These are phyloP conservation scores for Gouania willdenowi DNA, from an alignment of 2,797 vertebrate species.

Conservation along the genomic window DNA sequence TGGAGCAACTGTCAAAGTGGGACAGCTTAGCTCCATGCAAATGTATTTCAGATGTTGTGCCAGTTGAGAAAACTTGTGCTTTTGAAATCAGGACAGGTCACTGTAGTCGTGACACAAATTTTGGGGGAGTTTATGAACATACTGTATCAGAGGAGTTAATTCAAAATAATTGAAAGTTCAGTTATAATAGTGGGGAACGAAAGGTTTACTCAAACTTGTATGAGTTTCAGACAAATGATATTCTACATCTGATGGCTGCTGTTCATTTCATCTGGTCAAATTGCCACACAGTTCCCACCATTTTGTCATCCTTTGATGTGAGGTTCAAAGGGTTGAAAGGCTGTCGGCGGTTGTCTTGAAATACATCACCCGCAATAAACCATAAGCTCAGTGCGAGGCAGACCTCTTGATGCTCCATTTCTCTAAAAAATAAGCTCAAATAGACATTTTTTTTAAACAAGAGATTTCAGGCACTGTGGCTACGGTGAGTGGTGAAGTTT, in stretches of 20 bases:
- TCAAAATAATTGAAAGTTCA: conserved; percentile 11
- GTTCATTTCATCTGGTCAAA: conserved; percentile 42
- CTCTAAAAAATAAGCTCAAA: conserved; percentile 30
- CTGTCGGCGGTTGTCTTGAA: conserved; percentile 54
- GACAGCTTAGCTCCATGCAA: conserved; percentile 26
- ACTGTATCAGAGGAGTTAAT: conserved; percentile 2
- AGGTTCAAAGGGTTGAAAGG: conserved; percentile 51
- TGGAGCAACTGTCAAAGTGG: conserved; percentile 44
- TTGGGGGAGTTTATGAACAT: not conserved
- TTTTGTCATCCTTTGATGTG: conserved; percentile 57
- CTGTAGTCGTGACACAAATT: conserved; percentile 2
- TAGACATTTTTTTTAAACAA: conserved; percentile 13
- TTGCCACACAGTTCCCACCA: conserved; percentile 30
- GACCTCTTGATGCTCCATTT: conserved; percentile 28
- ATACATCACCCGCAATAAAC: conserved; percentile 51
- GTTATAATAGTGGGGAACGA: conserved; percentile 9
- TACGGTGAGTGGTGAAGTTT: too few species aligned
- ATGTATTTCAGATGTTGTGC: conserved; percentile 16
- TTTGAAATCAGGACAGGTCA: conserved; percentile 30
- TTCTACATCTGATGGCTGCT: conserved; percentile 21
- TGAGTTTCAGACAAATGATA: conserved; percentile 22
- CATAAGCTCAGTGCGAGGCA: conserved; percentile 25
- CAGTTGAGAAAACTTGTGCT: conserved; percentile 29
- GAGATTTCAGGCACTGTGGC: conserved; percentile 1
- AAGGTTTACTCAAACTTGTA: conserved; percentile 13